These are phyloP conservation scores for Apamea crenata DNA, from an alignment of 2,888 invertebrate genomes.

Conservation along the genomic window DNA sequence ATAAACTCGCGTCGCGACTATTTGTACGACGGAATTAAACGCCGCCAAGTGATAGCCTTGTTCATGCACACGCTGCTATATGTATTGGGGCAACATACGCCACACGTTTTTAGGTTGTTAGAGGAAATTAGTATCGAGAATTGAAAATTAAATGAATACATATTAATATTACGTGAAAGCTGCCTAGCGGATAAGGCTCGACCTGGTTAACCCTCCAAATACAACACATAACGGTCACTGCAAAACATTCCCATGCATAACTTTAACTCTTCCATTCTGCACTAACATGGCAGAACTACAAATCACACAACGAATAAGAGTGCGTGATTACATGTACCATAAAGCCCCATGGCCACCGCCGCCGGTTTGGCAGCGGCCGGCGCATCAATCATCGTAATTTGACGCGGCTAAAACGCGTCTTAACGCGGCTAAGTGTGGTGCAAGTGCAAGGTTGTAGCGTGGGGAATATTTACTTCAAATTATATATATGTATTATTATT, in stretches of 20 bases:
- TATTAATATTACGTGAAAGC: not conserved
- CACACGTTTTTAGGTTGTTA: conserved; percentile 18
- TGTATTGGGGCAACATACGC: conserved; percentile 13
- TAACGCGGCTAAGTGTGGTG: conserved; percentile 23
- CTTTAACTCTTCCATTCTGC: not conserved
- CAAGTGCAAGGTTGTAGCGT: conserved; percentile 21
- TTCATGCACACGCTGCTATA: conserved; percentile 44
- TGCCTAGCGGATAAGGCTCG: too few species aligned
- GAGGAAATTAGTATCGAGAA: not conserved
- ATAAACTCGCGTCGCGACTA: conserved; percentile 64
- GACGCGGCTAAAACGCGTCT: conserved; percentile 70
- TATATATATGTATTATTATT: too few species aligned
- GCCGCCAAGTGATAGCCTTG: conserved; percentile 59
- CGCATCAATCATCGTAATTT: conserved; percentile 80
- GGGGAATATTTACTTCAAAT: not conserved
- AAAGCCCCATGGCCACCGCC: conserved; percentile 13
- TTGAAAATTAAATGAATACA: not conserved
- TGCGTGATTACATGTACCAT: conserved; percentile 44
- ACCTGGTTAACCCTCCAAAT: too few species aligned
- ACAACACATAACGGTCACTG: not conserved
- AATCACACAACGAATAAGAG: conserved; percentile 43
- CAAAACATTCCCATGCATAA: not conserved
- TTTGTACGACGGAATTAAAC: conserved; percentile 66
- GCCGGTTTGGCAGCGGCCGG: conserved; percentile 47
- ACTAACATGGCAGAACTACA: conserved; percentile 26